phyloP scores from a whole-genome alignment of 2,888 invertebrate species.

The Brachyopa scutellaris region DNA sequence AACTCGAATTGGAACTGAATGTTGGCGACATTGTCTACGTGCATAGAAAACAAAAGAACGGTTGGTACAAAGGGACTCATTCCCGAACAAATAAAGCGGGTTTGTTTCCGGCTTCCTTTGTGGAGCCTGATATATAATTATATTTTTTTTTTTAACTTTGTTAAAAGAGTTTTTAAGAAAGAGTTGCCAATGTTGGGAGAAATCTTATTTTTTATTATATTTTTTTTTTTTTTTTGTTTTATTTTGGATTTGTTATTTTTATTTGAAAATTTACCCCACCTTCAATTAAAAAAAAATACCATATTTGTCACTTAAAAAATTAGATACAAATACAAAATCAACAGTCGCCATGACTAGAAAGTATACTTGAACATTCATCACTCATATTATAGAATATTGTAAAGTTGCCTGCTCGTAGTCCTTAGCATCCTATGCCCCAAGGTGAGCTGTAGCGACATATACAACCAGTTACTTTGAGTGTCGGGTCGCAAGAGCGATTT shows the following conservation, averaged over 20 bases:
- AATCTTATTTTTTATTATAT: constrained; percentile 9
- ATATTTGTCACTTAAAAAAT: too few relatives aligned
- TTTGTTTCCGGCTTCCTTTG: constrained; percentile 97
- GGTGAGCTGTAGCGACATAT: too few relatives aligned
- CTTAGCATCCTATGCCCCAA: too few relatives aligned
- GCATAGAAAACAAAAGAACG: constrained; percentile 95
- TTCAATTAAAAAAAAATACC: constrained; percentile 21
- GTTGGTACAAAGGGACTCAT: constrained; percentile 97
- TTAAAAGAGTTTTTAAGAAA: constrained; percentile 9
- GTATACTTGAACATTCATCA: too few relatives aligned
- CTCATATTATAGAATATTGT: too few relatives aligned
- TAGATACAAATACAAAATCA: too few relatives aligned
- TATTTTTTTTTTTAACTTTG: constrained; percentile 13
- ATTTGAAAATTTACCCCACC: constrained; percentile 31
- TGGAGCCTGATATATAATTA: constrained; percentile 84
- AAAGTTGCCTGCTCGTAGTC: too few relatives aligned
- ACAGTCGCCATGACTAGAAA: too few relatives aligned
- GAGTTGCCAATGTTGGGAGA: not conserved
- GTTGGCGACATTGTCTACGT: constrained; percentile 96
- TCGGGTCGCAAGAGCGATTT: too few relatives aligned
- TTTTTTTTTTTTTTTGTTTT: not conserved
- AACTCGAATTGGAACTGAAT: constrained; percentile 94
- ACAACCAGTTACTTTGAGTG: too few relatives aligned
- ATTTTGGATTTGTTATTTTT: constrained; percentile 1
- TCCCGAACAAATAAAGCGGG: constrained; percentile 95